Base-by-base conservation (phyloP, 2,797 vertebrate species). In the Nannoperca obscura region DNA sequence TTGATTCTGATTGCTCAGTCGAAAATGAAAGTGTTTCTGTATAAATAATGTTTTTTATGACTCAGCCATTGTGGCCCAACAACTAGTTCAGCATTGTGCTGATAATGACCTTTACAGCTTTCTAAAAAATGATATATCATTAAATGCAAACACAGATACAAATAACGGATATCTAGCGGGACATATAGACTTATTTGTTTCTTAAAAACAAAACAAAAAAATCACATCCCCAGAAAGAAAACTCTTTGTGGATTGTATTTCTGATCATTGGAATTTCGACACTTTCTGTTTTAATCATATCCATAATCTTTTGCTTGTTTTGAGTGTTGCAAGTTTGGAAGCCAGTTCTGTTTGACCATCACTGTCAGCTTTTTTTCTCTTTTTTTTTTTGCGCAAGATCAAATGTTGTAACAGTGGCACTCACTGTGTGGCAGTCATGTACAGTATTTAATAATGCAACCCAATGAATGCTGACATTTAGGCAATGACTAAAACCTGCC, bases 391-490 rank as follows among this genome's bases (percentile, higher is more conserved):
- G 30, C 57, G 54, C 34, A 40, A 40, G 42, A 73, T 65, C 24
- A 59, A 59, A 64, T 68, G 9, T 57, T 69, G 58, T 11, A 72
- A 64, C 46, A 68, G 38, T 8, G 7, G 8, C 5, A 63, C 38
- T 72, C 30, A 10, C n/a, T 52, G 27, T 74, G 58, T 57, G 10
- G 53, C 30, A 71, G 68, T 52, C 38, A 46, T 58, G 19, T 15
- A 24, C 59, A 36, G 60, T 34, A 67, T 84, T 81, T 78, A 50
- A 78, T 46, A 78, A 78, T 61, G 30, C 10, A 59, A 27, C n/a
- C 24, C 40, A 32, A 58, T 62, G n/a, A 76, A 77, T 71, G 17
- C 27, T 75, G 54, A 46, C 40, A 22, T 76, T 66, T 57, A 76
- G 47, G 49, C 50, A 46, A 52, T 67, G 47, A 66, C 19, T 71